Evolutionary conservation across 2,113 vertebrate species (phyloP), one percentile per base, ranked within the genome.

Genomic region (Tamias sibiricus): DNA sequence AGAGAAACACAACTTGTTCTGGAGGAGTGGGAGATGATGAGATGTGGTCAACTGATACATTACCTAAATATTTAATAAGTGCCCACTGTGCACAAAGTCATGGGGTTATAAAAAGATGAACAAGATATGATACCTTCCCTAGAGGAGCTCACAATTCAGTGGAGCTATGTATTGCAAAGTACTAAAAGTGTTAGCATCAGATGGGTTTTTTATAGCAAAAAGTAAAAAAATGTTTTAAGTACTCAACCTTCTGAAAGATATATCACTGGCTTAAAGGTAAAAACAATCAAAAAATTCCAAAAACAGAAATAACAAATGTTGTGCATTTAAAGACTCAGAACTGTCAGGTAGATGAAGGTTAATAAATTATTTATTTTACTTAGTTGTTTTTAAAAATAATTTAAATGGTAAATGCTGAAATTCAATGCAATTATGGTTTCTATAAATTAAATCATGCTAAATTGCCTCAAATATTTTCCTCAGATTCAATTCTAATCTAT

Each of bases 291-390:
- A 93, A 90, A 93, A 76, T 76, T 47, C 28, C 71, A 4, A 92
- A 44, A n/a, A 66, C 0, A 85, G 40, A 90, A 66, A 68, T 44
- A 83, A 80, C 52, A 64, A 94, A 75, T 16, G 17, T 47, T 66
- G 6, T 91, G 57, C 16, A 66, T 81, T 59, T 80, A 76, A 76
- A 85, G 14, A 79, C 16, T 69, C 54, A 69, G 26, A 91, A 59
- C 26, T 76, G 5, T 79, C 69, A 85, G 42, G 42, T 79, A 94
- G 22, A 66, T 91, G 17, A 80, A 88, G 24, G 40, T 71, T 82
- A 89, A 94, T 75, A 88, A 79, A 90, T 16, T 64, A 20, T 95
- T 85, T 64, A 68, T 87, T 93, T 97, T 94, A 92, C n/a, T 79
- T 22, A 92, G 8, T 68, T 90, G 12, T 64, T 64, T 40, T 80